A percentile compares a stretch with the other conserved stretches of the same genome.
phyloP scores from a whole-genome alignment of 37 sponge, comb jelly and placozoan genomes.

The Spongilla lacustris region DNA sequence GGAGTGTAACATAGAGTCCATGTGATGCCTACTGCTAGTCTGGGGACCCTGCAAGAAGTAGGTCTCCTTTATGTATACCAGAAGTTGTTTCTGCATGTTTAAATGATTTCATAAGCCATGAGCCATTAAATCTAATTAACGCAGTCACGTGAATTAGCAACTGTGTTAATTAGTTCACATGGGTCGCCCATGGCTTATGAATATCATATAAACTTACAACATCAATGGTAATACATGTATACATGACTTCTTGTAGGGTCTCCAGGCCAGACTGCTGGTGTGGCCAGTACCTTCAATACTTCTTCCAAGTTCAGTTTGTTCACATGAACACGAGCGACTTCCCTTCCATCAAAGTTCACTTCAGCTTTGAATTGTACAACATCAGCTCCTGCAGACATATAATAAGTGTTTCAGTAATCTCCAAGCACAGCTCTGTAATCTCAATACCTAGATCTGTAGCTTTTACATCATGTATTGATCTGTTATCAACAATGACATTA shows the following conservation, averaged over 20 bases:
- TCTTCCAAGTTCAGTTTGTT: constrained; percentile 69
- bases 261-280: too few relatives aligned
- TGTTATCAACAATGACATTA: neutral
- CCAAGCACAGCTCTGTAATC: neutral
- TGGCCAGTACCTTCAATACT: constrained; percentile 57
- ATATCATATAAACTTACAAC: too few relatives aligned
- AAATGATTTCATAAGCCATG: too few relatives aligned
- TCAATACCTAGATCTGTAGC: constrained; percentile 89
- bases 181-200: too few relatives aligned
- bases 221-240: too few relatives aligned
- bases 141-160: too few relatives aligned
- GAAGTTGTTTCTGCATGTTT: too few relatives aligned
- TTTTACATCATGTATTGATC: constrained; percentile 96
- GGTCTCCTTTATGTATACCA: too few relatives aligned
- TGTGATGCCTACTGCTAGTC: neutral
- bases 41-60: neutral
- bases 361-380: constrained; percentile 92
- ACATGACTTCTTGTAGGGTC: too few relatives aligned
- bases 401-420: neutral
- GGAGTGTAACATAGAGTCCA: too few relatives aligned
- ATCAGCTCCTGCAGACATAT: constrained; percentile 74
- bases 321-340: constrained; percentile 74
- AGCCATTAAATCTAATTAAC: too few relatives aligned
- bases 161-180: too few relatives aligned
- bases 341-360: constrained; percentile 93